A percentile compares a stretch with the other conserved stretches of the same genome.
Conservation (phyloP, 2,113 vertebrate species). For the Vulpes lagopus region DNA sequence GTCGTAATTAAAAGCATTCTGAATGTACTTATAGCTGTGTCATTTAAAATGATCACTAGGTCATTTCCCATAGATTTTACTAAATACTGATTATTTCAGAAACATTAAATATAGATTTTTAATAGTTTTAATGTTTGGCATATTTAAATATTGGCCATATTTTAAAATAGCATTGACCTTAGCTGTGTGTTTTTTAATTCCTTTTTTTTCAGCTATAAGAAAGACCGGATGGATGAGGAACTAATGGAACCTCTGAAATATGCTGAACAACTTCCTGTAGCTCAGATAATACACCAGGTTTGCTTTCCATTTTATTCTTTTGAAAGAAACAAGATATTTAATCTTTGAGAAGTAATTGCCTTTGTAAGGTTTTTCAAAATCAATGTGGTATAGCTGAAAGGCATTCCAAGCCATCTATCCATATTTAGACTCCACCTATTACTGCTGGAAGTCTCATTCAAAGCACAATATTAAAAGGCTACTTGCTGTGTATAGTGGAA, state of each 20-base stretch:
- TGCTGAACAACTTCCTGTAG: conserved; percentile 96
- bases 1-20: background rate
- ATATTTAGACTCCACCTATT: conserved; percentile 66
- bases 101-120: background rate
- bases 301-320: conserved; percentile 75
- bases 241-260: conserved; percentile 88
- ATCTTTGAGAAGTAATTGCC: conserved; percentile 75
- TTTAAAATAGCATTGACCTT: conserved; percentile 12
- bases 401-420: conserved; percentile 34
- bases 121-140: background rate
- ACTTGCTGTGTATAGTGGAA: conserved; percentile 66
- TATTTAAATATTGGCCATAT: conserved; percentile 25
- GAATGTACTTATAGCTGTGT: background rate
- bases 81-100: conserved; percentile 15
- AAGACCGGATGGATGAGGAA: conserved; percentile 80
- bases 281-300: conserved; percentile 99
- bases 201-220: conserved; percentile 57
- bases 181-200: conserved; percentile 32
- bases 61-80: conserved; percentile 17
- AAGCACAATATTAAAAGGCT: conserved; percentile 61
- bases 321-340: conserved; percentile 77
- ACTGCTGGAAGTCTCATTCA: conserved; percentile 51
- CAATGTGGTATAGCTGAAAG: conserved; percentile 68
- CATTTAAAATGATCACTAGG: background rate
- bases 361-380: conserved; percentile 82